Base-by-base conservation (phyloP, 2,888 invertebrate genomes). In the Lasioglossum pauxillum region DNA sequence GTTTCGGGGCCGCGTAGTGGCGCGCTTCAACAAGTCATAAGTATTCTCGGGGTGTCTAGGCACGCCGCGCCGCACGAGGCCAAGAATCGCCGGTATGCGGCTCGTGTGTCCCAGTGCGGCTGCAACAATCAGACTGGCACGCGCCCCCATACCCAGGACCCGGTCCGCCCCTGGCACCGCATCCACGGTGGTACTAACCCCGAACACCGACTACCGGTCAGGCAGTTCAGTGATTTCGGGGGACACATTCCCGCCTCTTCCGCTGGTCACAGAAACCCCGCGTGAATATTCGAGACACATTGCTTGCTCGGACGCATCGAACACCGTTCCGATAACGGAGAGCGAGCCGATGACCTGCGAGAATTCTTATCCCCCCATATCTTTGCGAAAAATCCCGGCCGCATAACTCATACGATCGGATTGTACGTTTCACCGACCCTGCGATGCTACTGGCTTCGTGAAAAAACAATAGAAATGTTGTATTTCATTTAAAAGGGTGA, bases 21-120 rank as follows among this genome's bases (percentile, higher is more conserved):
- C 75, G 74, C 82, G 57, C 74, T 75, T 69, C 82, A 85, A 44
- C 73, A 49, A 86, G 82, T 80, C 87, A 88, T 92, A 92, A 93
- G 89, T 92, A 93, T 93, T 93, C 91, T 75, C 81, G 27, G 88
- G 88, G 90, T 91, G 90, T 93, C 90, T 88, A 90, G 89, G 89
- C 88, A 90, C 85, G 91, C 89, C 83, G 85, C 85, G 91, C 89
- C 83, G 85, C 90, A 90, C 85, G 90, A 91, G 90, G 91, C 90
- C 91, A 90, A 91, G 92, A 92, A 93, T 92, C 91, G 89, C 88
- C 91, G 92, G 92, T 91, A 93, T 93, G 93, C 90, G 87, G 87
- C 86, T 88, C 89, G 89, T 90, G 92, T 91, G 91, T 90, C 88
- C 90, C 86, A 88, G 92, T 88, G 92, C 90, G 90, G 92, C 89